A percentile compares a stretch with the other conserved stretches of the same genome.
Evolutionary conservation across 2,888 invertebrate genomes (phyloP).

Genomic region (Protonemura montana): DNA sequence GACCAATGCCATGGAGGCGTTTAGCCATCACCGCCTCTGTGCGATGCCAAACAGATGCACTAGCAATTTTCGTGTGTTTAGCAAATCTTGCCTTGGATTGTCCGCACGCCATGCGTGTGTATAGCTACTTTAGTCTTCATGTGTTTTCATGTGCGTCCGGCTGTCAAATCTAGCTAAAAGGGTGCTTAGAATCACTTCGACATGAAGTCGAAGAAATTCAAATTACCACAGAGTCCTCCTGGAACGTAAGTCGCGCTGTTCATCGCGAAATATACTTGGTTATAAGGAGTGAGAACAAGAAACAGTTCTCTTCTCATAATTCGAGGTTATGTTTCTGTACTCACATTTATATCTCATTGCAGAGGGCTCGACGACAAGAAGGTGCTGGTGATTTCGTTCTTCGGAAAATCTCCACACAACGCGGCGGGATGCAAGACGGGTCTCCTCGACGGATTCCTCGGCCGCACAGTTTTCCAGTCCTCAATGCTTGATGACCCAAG

Average conservation of each 20-base stretch:
- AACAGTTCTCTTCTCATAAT: background rate
- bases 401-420: slow-evolving; percentile 74
- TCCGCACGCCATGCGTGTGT: no score
- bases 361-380: slow-evolving; percentile 57
- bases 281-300: background rate
- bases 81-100: no score
- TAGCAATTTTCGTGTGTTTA: no score
- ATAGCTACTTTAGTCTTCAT: no score
- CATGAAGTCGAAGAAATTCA: slow-evolving; percentile 43
- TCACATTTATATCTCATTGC: background rate
- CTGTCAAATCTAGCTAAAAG: background rate
- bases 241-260: slow-evolving; percentile 34
- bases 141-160: no score
- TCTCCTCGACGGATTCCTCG: slow-evolving; percentile 63
- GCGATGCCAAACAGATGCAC: no score
- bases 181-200: background rate
- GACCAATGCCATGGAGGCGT: no score
- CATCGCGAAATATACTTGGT: background rate
- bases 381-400: slow-evolving; percentile 74
- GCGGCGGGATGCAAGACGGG: slow-evolving; percentile 71
- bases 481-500: slow-evolving; percentile 55
- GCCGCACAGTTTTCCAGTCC: slow-evolving; percentile 53
- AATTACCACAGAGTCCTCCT: slow-evolving; percentile 39
- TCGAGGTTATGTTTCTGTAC: background rate
- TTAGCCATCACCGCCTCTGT: no score